These are phyloP conservation scores for Hermodice carunculata DNA, from an alignment of 2,888 invertebrate species.

Conservation along the genomic window DNA sequence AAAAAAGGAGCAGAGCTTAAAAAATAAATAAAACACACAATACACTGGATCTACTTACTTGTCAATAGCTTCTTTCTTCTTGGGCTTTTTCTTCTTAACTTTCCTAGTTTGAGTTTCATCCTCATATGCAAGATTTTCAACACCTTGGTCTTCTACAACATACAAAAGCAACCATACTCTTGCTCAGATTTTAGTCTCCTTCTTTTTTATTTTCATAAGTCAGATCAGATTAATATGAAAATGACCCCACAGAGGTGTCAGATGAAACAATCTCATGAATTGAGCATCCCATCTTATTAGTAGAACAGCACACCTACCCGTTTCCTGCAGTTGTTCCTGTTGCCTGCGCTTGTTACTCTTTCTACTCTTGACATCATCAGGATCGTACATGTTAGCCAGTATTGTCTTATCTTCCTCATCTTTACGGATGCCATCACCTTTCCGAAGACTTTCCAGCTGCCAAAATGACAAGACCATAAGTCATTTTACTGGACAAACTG, in stretches of 20 bases:
- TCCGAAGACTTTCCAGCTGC: constrained; percentile 35
- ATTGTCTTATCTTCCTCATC: constrained; percentile 49
- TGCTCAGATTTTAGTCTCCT: background rate
- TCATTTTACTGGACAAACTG: no score
- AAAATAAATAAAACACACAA: background rate
- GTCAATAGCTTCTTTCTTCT: constrained; percentile 20
- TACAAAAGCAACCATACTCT: background rate
- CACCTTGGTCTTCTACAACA: background rate
- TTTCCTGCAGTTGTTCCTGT: constrained; percentile 17
- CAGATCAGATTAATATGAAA: background rate
- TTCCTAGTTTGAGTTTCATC: constrained; percentile 18
- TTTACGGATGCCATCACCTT: constrained; percentile 32
- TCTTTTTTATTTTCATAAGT: constrained; percentile 5
- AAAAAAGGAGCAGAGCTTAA: background rate
- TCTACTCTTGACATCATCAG: constrained; percentile 59
- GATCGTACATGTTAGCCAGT: constrained; percentile 63
- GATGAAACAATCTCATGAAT: no score
- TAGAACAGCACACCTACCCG: background rate
- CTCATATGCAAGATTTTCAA: constrained; percentile 25
- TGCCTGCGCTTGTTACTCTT: constrained; percentile 57
- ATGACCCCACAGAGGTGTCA: no score
- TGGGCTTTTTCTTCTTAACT: constrained; percentile 16
- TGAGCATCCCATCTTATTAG: no score
- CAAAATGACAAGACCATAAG: no score
- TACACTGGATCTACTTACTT: constrained; percentile 1